phyloP scores from a whole-genome alignment of 2,113 vertebrate genomes.

The Morphnarchus princeps region DNA sequence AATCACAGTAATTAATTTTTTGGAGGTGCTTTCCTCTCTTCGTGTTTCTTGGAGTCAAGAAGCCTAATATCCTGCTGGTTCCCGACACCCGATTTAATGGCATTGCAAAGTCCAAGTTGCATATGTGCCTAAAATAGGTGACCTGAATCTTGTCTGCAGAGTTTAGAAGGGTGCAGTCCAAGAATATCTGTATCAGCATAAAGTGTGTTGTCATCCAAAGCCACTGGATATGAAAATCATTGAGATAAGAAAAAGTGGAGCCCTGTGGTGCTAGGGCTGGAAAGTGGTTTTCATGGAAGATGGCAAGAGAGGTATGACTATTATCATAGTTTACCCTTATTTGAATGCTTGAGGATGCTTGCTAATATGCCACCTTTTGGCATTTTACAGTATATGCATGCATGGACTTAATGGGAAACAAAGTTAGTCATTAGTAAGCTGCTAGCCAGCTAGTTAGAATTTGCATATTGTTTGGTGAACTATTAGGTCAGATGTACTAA shows the following conservation, averaged over 20 bases:
- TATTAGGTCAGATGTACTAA: neutral
- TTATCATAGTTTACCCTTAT: neutral
- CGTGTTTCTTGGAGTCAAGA: neutral
- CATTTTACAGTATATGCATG: neutral
- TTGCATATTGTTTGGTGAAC: constrained; percentile 15
- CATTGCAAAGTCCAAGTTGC: neutral
- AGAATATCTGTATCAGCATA: constrained; percentile 30
- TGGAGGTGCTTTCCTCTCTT: neutral
- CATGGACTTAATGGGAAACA: neutral
- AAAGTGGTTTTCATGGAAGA: constrained; percentile 3
- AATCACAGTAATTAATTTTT: neutral
- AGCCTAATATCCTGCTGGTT: neutral
- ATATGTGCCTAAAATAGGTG: constrained; percentile 11
- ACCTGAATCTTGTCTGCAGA: constrained; percentile 48
- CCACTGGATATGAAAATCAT: constrained; percentile 17
- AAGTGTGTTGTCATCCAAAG: constrained; percentile 24
- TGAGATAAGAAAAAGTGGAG: constrained; percentile 28
- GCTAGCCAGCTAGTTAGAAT: constrained; percentile 22
- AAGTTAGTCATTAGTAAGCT: constrained; percentile 43
- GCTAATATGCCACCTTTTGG: neutral
- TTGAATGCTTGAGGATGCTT: constrained; percentile 6
- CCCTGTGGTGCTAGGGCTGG: constrained; percentile 27
- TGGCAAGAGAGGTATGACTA: constrained; percentile 15
- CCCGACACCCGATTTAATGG: neutral
- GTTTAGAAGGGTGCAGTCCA: constrained; percentile 30